Conservation (phyloP, 2,797 vertebrate genomes). For the Mycteria americana region DNA sequence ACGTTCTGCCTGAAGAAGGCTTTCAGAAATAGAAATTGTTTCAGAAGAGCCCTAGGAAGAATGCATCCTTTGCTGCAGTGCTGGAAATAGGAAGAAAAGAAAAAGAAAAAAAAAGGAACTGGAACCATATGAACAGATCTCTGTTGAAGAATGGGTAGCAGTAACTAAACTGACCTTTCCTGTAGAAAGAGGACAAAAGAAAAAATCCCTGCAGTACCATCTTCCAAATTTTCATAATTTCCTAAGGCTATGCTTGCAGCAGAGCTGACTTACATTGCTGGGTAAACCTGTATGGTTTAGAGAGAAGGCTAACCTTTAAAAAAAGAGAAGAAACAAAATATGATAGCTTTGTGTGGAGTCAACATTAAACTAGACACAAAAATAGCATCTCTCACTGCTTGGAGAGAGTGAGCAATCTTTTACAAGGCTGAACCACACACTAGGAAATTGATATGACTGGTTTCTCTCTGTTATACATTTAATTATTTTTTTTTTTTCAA, state of each 20-base stretch:
- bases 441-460: conserved; percentile 10
- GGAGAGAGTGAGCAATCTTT: conserved; percentile 20
- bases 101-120: background rate
- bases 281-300: conserved; percentile 47
- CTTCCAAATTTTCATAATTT: conserved; percentile 68
- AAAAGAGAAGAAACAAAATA: conserved; percentile 15
- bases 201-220: background rate
- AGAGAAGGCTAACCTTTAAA: conserved; percentile 65
- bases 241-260: conserved; percentile 54
- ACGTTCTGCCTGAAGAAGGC: background rate
- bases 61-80: background rate
- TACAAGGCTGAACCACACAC: conserved; percentile 10
- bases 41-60: background rate
- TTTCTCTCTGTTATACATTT: conserved; percentile 23
- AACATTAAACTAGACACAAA: conserved; percentile 59
- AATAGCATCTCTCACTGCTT: background rate
- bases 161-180: background rate
- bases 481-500: background rate
- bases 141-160: background rate
- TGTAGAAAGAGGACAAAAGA: background rate
- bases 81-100: background rate
- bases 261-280: conserved; percentile 56
- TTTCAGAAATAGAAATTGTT: background rate
- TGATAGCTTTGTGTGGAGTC: background rate
- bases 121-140: background rate